Evolutionary conservation across 2,888 invertebrate genomes (phyloP), one percentile per base, ranked within the genome.

Genomic region (Philonicus albiceps): DNA sequence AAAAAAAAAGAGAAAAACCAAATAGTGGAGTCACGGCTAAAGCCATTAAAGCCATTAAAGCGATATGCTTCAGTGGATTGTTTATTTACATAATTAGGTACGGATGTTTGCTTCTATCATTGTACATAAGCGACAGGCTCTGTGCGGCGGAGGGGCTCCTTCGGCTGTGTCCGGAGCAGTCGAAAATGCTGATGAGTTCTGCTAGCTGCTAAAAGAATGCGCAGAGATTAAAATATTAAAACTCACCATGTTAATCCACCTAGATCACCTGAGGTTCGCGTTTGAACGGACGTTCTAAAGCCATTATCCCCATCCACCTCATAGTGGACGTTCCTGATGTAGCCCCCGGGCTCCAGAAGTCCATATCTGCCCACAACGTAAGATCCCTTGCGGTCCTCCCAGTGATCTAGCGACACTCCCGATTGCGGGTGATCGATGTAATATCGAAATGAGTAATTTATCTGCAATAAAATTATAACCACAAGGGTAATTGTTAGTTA

Each of bases 281-380:
- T 92, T 88, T 89, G 90, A 22, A 92, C 90, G 11, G 90, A 90
- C 85, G 90, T 90, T 81, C 89, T 89, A 86, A 90, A 91, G 8
- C 91, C 91, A 83, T 88, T 90, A 72, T 90, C 88, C 0, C 90
- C 90, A 81, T 90, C 89, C 11, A 91, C 91, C 88, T 91, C 90
- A 87, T 91, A 91, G 88, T 90, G 90, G 0, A 92, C 91, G 88
- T 90, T 90, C 49, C 91, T 89, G 37, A 91, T 89, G 87, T 90
- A 90, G n/a, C 91, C 92, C 73, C 89, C 90, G 8, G 90, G 90
- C 87, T 92, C 91, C 27, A 91, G 88, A 43, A 91, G 89, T 72
- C 90, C 90, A 89, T 91, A 90, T 37, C 90, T 89, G 11, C 91
- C 91, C 37, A 83, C 88, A 11, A 91, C 91, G 64, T 90, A 88